phyloP scores from a whole-genome alignment of 2,888 invertebrate species.

The Ormyrus nitidulus region DNA sequence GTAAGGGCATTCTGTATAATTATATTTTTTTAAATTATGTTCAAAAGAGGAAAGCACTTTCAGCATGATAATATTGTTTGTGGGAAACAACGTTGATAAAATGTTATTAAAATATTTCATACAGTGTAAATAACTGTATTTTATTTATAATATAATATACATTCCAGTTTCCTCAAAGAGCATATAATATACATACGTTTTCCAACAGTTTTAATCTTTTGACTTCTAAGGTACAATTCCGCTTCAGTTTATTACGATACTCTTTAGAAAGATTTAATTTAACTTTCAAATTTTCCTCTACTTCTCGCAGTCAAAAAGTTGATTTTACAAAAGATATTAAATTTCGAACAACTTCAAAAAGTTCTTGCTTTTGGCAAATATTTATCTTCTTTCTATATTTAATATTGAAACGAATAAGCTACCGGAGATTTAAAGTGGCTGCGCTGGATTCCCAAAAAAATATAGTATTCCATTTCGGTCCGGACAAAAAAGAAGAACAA shows the following conservation, averaged over 20 bases:
- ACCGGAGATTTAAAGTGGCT: not conserved
- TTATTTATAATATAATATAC: too few relatives aligned
- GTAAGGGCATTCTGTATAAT: too few relatives aligned
- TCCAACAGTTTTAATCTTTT: not conserved
- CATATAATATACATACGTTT: too few relatives aligned
- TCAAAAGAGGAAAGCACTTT: too few relatives aligned
- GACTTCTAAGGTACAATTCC: conserved; percentile 27
- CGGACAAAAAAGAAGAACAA: not conserved
- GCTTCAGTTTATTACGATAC: conserved; percentile 29
- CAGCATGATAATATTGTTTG: too few relatives aligned
- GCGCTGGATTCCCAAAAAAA: conserved; percentile 4
- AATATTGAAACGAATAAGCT: not conserved
- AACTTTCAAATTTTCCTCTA: not conserved
- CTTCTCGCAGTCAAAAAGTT: too few relatives aligned
- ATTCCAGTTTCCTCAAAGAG: too few relatives aligned
- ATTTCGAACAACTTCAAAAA: not conserved
- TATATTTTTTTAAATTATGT: too few relatives aligned
- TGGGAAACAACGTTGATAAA: too few relatives aligned
- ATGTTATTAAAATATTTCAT: too few relatives aligned
- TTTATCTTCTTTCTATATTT: not conserved
- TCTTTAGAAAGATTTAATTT: not conserved
- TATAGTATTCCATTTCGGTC: not conserved
- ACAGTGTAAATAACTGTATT: too few relatives aligned
- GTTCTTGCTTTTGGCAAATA: not conserved
- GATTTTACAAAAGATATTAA: not conserved